These are phyloP conservation scores for Julus scanicus DNA, from an alignment of 2,888 invertebrate genomes.

Conservation along the genomic window DNA sequence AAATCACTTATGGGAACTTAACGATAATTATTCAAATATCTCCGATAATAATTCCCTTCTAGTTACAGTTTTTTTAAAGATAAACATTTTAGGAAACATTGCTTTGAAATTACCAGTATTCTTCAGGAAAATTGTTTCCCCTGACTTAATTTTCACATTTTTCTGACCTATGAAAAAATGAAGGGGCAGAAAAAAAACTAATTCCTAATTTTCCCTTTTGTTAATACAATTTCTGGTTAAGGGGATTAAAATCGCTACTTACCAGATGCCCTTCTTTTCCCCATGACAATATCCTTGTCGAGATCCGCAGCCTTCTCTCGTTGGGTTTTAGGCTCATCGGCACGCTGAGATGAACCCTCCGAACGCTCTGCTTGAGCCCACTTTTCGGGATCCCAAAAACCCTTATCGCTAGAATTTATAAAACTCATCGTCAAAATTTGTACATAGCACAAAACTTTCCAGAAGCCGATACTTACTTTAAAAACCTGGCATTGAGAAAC, in stretches of 20 bases:
- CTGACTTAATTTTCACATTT: conserved; percentile 14
- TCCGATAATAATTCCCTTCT: too few relatives aligned
- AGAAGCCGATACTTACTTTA: conserved; percentile 68
- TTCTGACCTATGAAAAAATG: conserved; percentile 16
- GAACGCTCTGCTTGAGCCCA: conserved; percentile 65
- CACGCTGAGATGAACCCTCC: conserved; percentile 61
- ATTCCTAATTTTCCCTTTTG: not conserved
- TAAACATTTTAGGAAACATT: not conserved
- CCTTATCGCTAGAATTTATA: conserved; percentile 60
- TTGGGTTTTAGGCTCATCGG: conserved; percentile 60
- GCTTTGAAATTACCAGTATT: not conserved
- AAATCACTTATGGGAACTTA: not conserved
- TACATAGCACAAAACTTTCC: not conserved
- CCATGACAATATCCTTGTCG: conserved; percentile 61
- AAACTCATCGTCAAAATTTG: not conserved
- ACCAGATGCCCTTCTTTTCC: conserved; percentile 64
- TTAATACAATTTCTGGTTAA: not conserved
- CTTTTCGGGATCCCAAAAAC: conserved; percentile 70
- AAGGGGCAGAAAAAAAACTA: conserved; percentile 9
- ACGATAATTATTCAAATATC: too few relatives aligned
- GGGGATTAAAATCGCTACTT: not conserved
- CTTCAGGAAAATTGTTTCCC: not conserved
- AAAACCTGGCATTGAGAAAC: conserved; percentile 72
- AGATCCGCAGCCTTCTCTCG: conserved; percentile 62
- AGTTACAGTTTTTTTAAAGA: not conserved